phyloP scores from a whole-genome alignment of 2,113 vertebrate genomes.

The Heptranchias perlo region DNA sequence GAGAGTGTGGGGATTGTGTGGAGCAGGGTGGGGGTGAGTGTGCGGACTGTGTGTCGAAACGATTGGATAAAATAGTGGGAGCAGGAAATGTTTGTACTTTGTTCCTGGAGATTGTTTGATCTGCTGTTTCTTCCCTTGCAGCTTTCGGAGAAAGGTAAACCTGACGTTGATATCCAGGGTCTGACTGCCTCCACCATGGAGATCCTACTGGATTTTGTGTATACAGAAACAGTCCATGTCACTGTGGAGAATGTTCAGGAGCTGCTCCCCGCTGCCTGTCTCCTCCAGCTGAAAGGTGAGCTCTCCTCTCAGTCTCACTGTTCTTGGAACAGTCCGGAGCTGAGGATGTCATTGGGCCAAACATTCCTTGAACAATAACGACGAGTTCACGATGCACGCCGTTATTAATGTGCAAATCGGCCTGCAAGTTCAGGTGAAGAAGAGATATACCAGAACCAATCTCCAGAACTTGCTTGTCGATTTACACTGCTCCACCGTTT shows the following conservation, averaged over 20 bases:
- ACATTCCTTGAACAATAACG: too few species aligned
- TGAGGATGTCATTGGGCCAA: too few species aligned
- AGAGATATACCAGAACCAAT: too few species aligned
- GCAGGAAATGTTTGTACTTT: neutral
- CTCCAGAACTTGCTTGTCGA: too few species aligned
- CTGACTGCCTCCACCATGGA: conserved; percentile 96
- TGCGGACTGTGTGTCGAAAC: neutral
- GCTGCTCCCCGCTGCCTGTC: conserved; percentile 86
- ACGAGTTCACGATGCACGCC: too few species aligned
- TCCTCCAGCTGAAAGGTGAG: conserved; percentile 95
- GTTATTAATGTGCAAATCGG: too few species aligned
- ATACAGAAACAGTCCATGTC: conserved; percentile 93
- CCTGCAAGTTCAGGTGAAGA: too few species aligned
- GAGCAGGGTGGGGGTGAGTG: neutral
- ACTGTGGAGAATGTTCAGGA: conserved; percentile 97
- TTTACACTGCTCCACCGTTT: too few species aligned
- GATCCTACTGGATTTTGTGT: conserved; percentile 94
- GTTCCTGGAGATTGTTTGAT: neutral
- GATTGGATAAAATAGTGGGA: neutral
- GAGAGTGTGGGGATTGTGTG: too few species aligned
- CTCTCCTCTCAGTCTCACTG: neutral
- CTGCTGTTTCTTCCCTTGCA: conserved; percentile 46
- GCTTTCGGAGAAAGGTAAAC: conserved; percentile 96
- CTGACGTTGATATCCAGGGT: conserved; percentile 94
- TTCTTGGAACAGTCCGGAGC: neutral